These are phyloP conservation scores for Philaethria dido DNA, from an alignment of 2,888 invertebrate genomes.

Conservation along the genomic window DNA sequence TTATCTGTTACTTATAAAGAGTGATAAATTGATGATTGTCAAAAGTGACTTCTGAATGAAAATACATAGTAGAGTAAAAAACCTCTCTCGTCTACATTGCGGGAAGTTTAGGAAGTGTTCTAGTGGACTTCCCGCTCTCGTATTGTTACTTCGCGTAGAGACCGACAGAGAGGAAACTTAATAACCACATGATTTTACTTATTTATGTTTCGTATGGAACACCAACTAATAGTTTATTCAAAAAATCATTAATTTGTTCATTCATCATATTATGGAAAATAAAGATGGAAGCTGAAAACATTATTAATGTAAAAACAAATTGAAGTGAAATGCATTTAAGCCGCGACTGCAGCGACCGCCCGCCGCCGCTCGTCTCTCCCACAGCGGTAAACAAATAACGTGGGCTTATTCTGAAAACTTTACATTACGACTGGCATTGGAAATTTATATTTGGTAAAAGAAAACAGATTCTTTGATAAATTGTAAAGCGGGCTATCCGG, in stretches of 20 bases:
- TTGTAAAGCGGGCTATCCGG: constrained; percentile 20
- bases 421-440: neutral
- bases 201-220: too few species aligned
- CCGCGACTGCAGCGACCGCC: neutral
- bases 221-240: too few species aligned
- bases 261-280: neutral
- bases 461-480: constrained; percentile 24
- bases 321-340: constrained; percentile 6
- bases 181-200: neutral
- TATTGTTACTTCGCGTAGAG: neutral
- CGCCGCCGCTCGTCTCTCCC: too few species aligned
- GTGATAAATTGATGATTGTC: neutral
- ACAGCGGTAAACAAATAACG: neutral
- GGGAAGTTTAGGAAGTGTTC: neutral
- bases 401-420: neutral
- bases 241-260: too few species aligned
- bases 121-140: neutral
- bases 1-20: too few species aligned
- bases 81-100: neutral
- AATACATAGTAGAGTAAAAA: neutral
- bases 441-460: constrained; percentile 22
- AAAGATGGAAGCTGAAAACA: constrained; percentile 2
- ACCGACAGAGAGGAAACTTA: neutral
- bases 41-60: neutral
- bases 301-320: neutral